These are phyloP conservation scores for Drosophila sordidula DNA, from an alignment of 2,888 invertebrate genomes.

Conservation along the genomic window DNA sequence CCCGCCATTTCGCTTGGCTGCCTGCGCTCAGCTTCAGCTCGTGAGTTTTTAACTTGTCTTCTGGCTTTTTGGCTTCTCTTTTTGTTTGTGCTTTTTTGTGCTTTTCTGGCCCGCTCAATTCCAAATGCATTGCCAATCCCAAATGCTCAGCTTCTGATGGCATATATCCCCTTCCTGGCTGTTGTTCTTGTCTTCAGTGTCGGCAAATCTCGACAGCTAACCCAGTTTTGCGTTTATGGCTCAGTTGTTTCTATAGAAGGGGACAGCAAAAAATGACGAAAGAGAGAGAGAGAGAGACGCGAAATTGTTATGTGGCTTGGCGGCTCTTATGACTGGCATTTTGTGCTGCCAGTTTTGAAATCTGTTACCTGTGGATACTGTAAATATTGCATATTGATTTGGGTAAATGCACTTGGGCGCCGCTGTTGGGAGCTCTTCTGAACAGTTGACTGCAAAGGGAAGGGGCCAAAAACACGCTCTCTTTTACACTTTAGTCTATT, in stretches of 20 bases:
- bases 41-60: conserved; percentile 48
- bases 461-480: neutral
- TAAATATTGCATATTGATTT: conserved; percentile 60
- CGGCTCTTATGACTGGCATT: conserved; percentile 60
- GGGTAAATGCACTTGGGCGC: conserved; percentile 25
- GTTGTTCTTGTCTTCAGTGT: conserved; percentile 6
- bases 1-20: conserved; percentile 54
- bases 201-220: conserved; percentile 68
- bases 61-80: conserved; percentile 1
- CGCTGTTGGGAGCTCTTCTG: conserved; percentile 13
- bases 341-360: conserved; percentile 36
- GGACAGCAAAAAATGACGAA: conserved; percentile 2
- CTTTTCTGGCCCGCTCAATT: conserved; percentile 45
- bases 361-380: conserved; percentile 45
- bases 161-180: conserved; percentile 18
- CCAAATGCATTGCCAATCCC: conserved; percentile 71
- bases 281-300: conserved; percentile 2
- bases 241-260: conserved; percentile 27
- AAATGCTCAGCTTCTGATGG: conserved; percentile 42
- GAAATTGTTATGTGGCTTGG: conserved; percentile 38
- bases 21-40: conserved; percentile 42
- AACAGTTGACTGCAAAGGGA: neutral
- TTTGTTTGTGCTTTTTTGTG: conserved; percentile 10
- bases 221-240: conserved; percentile 71
- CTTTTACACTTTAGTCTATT: too few species aligned